Base-by-base conservation (phyloP, 2,113 vertebrate species). In the Chaetodon trifascialis region DNA sequence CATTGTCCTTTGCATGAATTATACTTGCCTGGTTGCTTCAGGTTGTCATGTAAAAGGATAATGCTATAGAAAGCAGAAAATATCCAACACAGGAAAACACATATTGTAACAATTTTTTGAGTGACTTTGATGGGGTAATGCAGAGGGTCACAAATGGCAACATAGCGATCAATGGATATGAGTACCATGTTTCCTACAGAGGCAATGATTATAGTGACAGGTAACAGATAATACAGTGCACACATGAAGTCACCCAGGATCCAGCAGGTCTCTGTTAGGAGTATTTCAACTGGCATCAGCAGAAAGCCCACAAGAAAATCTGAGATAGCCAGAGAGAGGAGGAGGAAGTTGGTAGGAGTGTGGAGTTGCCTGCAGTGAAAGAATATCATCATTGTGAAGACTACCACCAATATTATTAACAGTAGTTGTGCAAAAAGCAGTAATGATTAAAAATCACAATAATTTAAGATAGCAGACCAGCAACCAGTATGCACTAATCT, bases 141-240 rank as follows among this genome's bases (percentile, higher is more conserved):
- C 8, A 83, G 36, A 5, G 86, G 85, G 7, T 87, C 17, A 58
- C 88, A 85, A 40, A 90, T 80, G 0, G 88, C 85, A 4, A 83
- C 7, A 15, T 88, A 83, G 10, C 87, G 80, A 30, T 89, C 75
- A 19, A 79, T 6, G 0, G 82, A 82, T 51, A 87, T 81, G 21
- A 84, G 73, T 15, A 84, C 67, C 77, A 87, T 68, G 56, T 44
- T 80, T 52, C 73, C 82, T 10, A 80, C 11, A 0, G 86, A 73
- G 1, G 56, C 34, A 17, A 11, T 21, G 16, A 12, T 7, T 6
- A 42, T 12, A 0, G 44, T 58, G 9, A 40, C 2, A 5, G 51
- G 14, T 23, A 70, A 15, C 14, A 44, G 4, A 25, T 4, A 46
- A 30, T 58, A 76, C 3, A 84, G 7, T 1, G 1, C 17, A 47